A percentile compares a stretch with the other conserved stretches of the same genome.
These are phyloP conservation scores for Lordiphosa fenestrarum DNA, from an alignment of 2,888 invertebrate genomes.

Conservation along the genomic window DNA sequence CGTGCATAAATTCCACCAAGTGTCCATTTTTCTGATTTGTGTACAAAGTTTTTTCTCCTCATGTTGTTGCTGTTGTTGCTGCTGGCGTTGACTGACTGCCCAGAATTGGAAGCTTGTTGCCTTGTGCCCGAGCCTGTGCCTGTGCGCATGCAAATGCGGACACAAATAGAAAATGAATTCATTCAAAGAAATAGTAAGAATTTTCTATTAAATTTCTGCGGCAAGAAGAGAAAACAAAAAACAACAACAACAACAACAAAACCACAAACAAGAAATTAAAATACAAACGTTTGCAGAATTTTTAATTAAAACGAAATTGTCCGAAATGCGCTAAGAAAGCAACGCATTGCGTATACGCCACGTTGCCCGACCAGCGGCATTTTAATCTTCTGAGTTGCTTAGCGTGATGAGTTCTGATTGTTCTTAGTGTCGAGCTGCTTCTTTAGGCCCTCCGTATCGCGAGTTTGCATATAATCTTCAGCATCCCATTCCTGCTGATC, in stretches of 20 bases:
- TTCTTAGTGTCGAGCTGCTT: not conserved
- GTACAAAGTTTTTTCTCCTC: conserved; percentile 58
- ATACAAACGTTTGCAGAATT: conserved; percentile 70
- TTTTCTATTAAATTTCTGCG: conserved; percentile 67
- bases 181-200: conserved; percentile 70
- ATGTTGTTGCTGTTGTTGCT: conserved; percentile 7
- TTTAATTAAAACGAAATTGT: conserved; percentile 62
- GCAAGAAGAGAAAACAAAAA: conserved; percentile 28
- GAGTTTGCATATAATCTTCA: conserved; percentile 35
- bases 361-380: conserved; percentile 3
- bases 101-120: conserved; percentile 36
- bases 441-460: conserved; percentile 31
- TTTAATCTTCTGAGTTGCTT: conserved; percentile 3
- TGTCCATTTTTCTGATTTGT: conserved; percentile 74
- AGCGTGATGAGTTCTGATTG: not conserved
- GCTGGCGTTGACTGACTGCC: conserved; percentile 24
- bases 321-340: conserved; percentile 42
- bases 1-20: conserved; percentile 74
- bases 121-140: conserved; percentile 8
- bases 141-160: conserved; percentile 56
- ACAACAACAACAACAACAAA: not conserved
- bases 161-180: conserved; percentile 71
- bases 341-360: conserved; percentile 29
- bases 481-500: conserved; percentile 86
- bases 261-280: conserved; percentile 68